Percentiles rank a stretch among this genome's conserved stretches.
Evolutionary conservation across 2,113 vertebrate species (phyloP).

Genomic region (Acrocephalus kingi): DNA sequence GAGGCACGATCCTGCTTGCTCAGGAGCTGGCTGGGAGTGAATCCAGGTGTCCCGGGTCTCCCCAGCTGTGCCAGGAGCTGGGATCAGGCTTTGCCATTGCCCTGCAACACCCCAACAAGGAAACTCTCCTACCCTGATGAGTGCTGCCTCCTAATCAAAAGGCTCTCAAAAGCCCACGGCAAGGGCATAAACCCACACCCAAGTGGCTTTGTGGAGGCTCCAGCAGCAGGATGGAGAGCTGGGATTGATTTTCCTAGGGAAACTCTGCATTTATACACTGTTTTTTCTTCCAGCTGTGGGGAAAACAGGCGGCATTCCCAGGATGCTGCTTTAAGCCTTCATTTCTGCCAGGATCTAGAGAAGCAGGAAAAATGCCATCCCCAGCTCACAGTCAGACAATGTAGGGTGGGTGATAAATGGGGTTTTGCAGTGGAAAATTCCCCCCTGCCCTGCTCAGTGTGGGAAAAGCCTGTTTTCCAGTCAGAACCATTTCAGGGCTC

Average conservation of each 20-base stretch:
- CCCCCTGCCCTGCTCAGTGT: background rate
- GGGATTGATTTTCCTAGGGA: background rate
- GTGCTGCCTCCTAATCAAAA: background rate
- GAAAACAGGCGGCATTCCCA: fast-evolving
- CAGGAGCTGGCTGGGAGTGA: fast-evolving
- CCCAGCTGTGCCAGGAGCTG: background rate
- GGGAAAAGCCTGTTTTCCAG: background rate
- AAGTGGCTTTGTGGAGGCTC: background rate
- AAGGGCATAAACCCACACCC: background rate
- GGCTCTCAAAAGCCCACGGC: background rate
- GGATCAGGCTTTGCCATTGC: background rate
- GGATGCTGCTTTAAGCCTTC: background rate
- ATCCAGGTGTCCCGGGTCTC: background rate
- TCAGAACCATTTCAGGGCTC: background rate
- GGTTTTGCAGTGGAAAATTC: background rate
- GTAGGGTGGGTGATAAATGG: background rate
- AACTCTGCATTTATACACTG: background rate
- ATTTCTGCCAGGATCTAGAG: background rate
- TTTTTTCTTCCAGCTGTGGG: fast-evolving
- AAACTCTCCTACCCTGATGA: background rate
- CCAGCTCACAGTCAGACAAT: fast-evolving
- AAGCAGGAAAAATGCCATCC: background rate
- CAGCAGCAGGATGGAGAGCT: background rate
- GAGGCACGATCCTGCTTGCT: background rate
- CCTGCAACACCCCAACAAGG: background rate